Evolutionary conservation across 2,888 invertebrate genomes (phyloP).

Genomic region (Graphium colonna): DNA sequence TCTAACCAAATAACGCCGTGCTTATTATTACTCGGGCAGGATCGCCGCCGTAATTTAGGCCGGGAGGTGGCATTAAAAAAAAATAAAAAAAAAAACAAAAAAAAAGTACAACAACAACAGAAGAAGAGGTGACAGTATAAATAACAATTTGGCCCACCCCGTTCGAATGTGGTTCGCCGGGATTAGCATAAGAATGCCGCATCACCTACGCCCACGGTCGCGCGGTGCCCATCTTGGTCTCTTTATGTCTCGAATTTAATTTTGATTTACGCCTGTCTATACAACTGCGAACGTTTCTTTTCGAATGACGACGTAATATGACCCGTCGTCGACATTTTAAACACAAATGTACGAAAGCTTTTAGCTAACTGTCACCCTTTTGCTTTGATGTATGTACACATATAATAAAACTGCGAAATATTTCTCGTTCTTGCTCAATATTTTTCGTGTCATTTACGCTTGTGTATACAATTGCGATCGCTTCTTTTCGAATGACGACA

Average conservation of each 20-base stretch:
- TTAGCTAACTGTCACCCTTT: too few relatives aligned
- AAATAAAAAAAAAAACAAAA: slow-evolving; percentile 59
- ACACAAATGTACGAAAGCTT: too few relatives aligned
- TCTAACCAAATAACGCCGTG: slow-evolving; percentile 15
- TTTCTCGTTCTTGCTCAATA: too few relatives aligned
- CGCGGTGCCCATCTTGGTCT: slow-evolving; percentile 69
- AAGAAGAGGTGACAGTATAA: slow-evolving; percentile 75
- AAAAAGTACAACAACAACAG: slow-evolving; percentile 25
- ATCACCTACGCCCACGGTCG: slow-evolving; percentile 69
- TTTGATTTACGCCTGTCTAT: slow-evolving; percentile 74
- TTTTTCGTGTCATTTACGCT: too few relatives aligned
- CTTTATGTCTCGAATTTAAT: slow-evolving; percentile 77
- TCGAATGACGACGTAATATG: too few relatives aligned
- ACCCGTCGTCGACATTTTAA: too few relatives aligned
- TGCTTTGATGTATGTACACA: too few relatives aligned
- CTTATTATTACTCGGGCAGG: slow-evolving; percentile 31
- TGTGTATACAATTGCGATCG: too few relatives aligned
- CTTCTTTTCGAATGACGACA: too few relatives aligned
- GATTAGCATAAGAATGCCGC: slow-evolving; percentile 79
- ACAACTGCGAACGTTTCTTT: too few relatives aligned
- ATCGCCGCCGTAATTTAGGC: slow-evolving; percentile 58
- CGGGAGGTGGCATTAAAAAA: slow-evolving; percentile 49
- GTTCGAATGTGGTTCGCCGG: slow-evolving; percentile 67
- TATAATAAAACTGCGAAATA: too few relatives aligned
- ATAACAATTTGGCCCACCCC: slow-evolving; percentile 80